These are phyloP conservation scores for Sebastes vulpes DNA, from an alignment of 2,797 vertebrate species.

Conservation along the genomic window DNA sequence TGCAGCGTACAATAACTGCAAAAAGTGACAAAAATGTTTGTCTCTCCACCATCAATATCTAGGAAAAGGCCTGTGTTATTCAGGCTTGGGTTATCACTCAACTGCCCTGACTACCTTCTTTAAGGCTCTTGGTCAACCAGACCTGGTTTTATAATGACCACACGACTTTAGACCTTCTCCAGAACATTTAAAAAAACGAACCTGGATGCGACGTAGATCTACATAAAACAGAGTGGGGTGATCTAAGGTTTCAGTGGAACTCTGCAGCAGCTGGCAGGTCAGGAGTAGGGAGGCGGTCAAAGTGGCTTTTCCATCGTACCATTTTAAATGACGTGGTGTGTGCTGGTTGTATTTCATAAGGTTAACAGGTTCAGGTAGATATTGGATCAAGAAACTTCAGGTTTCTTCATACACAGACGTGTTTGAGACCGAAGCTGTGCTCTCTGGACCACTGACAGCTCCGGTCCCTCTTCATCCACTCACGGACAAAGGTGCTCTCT, in stretches of 20 bases:
- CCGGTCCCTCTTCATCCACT: slow-evolving; percentile 54
- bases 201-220: slow-evolving; percentile 19
- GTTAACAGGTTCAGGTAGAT: slow-evolving; percentile 55
- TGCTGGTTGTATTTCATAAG: slow-evolving; percentile 43
- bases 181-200: slow-evolving; percentile 49
- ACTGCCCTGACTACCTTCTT: not conserved
- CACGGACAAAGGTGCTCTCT: slow-evolving; percentile 69
- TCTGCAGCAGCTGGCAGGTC: slow-evolving; percentile 49
- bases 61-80: not conserved
- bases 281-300: slow-evolving; percentile 33
- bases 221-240: not conserved
- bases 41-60: not conserved
- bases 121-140: not conserved
- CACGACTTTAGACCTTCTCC: slow-evolving; percentile 33
- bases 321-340: slow-evolving; percentile 37
- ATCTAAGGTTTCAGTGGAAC: slow-evolving; percentile 51
- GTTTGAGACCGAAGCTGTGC: slow-evolving; percentile 33
- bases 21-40: not conserved
- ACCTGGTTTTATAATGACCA: slow-evolving; percentile 27
- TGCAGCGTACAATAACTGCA: not conserved
- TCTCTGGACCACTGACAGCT: slow-evolving; percentile 46
- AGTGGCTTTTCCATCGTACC: slow-evolving; percentile 57
- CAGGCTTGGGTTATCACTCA: not conserved
- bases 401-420: slow-evolving; percentile 22
- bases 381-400: slow-evolving; percentile 31